Percentiles rank a stretch among this genome's conserved stretches.
These are phyloP conservation scores for Melanotaenia pygmaea DNA, from an alignment of 2,797 vertebrate genomes.

Conservation along the genomic window DNA sequence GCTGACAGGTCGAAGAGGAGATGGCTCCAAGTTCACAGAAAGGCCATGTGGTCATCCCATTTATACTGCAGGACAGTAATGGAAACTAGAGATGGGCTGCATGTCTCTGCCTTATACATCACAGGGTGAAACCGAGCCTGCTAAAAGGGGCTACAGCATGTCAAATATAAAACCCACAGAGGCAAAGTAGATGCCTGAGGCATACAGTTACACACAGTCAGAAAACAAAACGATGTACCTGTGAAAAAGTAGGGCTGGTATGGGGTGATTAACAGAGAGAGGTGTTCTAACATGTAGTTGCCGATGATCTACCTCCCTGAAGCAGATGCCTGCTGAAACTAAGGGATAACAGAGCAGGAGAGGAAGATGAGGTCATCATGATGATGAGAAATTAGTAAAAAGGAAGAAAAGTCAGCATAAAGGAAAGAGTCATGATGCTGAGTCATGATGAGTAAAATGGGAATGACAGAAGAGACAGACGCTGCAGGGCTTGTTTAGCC, in stretches of 20 bases:
- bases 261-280: slow-evolving; percentile 41
- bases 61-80: background rate
- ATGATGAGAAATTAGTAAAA: background rate
- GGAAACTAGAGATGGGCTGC: slow-evolving; percentile 42
- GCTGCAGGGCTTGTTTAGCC: background rate
- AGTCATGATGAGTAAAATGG: too few relatives aligned
- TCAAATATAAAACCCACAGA: slow-evolving; percentile 21
- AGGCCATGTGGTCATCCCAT: slow-evolving; percentile 28
- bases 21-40: slow-evolving; percentile 35
- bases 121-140: slow-evolving; percentile 32
- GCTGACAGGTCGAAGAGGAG: slow-evolving; percentile 17
- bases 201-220: slow-evolving; percentile 28
- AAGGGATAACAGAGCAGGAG: background rate
- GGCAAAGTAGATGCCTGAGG: slow-evolving; percentile 42
- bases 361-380: background rate
- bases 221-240: slow-evolving; percentile 15
- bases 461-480: background rate
- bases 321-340: background rate
- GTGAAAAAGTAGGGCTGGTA: slow-evolving; percentile 24
- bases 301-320: slow-evolving; percentile 29
- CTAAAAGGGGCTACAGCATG: slow-evolving; percentile 6
- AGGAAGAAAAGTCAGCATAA: background rate
- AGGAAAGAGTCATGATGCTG: too few relatives aligned
- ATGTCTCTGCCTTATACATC: slow-evolving; percentile 4
- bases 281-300: slow-evolving; percentile 60